Conservation (phyloP, 92 coral and sea anemone genomes). For the Porites cylindrica region DNA sequence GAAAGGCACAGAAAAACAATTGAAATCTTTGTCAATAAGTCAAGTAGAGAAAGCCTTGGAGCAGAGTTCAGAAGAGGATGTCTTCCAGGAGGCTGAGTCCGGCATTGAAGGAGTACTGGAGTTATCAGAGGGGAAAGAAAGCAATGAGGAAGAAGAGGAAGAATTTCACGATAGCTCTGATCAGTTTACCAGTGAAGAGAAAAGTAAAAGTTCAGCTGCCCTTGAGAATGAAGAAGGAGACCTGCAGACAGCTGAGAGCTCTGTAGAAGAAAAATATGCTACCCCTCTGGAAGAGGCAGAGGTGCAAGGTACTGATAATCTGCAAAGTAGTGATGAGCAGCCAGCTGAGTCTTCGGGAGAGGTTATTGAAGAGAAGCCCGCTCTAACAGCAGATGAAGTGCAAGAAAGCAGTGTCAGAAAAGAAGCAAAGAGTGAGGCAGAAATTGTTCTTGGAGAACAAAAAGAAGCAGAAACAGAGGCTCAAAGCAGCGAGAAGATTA, state of each 20-base stretch:
- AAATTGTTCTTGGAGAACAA: not conserved
- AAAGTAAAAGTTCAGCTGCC: not conserved
- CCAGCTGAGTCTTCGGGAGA: not conserved
- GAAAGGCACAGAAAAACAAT: not conserved
- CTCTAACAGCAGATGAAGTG: not conserved
- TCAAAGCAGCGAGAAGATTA: not conserved
- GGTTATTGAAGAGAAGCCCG: slow-evolving; percentile 4
- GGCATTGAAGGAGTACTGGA: slow-evolving; percentile 23
- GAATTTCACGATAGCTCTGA: slow-evolving; percentile 32
- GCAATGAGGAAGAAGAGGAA: slow-evolving; percentile 12
- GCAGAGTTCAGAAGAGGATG: slow-evolving; percentile 32
- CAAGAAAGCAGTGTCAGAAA: not conserved
- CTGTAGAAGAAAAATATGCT: not conserved
- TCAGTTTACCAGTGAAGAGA: not conserved
- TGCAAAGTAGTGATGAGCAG: not conserved
- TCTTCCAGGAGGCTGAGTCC: slow-evolving; percentile 27
- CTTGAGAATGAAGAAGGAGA: not conserved
- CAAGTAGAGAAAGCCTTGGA: slow-evolving; percentile 1
- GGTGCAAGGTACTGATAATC: not conserved
- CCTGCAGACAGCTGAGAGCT: not conserved
- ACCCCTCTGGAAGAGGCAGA: not conserved
- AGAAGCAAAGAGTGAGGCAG: not conserved
- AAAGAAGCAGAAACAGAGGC: not conserved
- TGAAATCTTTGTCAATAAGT: not conserved
- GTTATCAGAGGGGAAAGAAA: not conserved